Conservation (phyloP, 1,140 invertebrate genomes). For the Atta colombica region DNA sequence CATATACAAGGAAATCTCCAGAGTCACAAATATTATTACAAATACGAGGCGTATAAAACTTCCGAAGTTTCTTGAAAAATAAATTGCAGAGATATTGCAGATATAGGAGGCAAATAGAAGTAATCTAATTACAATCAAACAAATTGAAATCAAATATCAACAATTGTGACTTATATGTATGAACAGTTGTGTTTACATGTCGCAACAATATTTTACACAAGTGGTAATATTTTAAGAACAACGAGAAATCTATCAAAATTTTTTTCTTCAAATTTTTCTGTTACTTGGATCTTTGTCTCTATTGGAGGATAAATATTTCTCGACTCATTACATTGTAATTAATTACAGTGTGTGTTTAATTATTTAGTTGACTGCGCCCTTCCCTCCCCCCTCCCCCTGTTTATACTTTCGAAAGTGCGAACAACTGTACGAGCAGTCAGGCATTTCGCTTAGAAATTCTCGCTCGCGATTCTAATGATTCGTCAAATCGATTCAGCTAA, state of each 20-base stretch:
- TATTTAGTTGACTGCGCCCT: slow-evolving; percentile 10
- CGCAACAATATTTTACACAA: no score
- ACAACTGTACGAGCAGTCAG: slow-evolving; percentile 1
- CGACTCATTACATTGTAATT: slow-evolving; percentile 21
- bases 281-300: not conserved
- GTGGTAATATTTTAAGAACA: not conserved
- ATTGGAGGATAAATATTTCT: not conserved
- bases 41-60: not conserved
- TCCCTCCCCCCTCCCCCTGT: not conserved
- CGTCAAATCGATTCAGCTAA: not conserved
- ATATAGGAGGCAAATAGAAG: not conserved
- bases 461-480: slow-evolving; percentile 24
- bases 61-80: not conserved
- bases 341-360: slow-evolving; percentile 1
- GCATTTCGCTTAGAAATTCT: slow-evolving; percentile 24
- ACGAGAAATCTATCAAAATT: not conserved
- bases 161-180: not conserved
- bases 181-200: not conserved
- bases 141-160: not conserved
- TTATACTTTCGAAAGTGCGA: slow-evolving; percentile 52
- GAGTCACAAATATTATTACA: not conserved
- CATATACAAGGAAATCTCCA: not conserved
- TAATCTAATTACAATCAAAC: not conserved
- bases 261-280: not conserved
- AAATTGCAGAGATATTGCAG: not conserved